Base-by-base conservation (phyloP, 2,797 vertebrate genomes). In the Philypnodon macrostomus region DNA sequence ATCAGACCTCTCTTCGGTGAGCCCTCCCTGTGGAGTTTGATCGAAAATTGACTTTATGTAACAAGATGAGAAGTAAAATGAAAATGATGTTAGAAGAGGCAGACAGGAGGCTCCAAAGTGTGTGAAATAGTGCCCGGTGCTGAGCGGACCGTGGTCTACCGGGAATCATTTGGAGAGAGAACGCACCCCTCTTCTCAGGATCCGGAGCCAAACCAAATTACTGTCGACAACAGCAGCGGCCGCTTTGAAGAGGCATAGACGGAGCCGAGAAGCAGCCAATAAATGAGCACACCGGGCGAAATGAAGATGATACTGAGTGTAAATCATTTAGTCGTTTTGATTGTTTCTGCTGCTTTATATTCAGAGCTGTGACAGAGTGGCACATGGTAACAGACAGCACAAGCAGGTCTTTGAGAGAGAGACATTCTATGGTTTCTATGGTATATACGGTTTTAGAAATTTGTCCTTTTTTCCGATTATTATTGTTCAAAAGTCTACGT, bases 201-300 rank as follows among this genome's bases (percentile, higher is more conserved):
- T 64, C 62, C 57, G 29, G 48, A 50, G 67, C 54, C 61, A 79
- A 79, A 79, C 63, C 66, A 75, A 68, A 76, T 81, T 73, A 78
- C 53, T 63, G 62, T 11, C 34, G 68, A 73, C 73, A 70, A 67
- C 61, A 67, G 68, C 56, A 65, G 67, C 51, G 27, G 45, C 51
- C 48, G 64, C 55, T 18, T 55, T 54, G 32, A 10, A n/a, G 27
- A 30, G 30, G 35, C 26, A 29, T 1, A 31, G 16, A 18, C 6
- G 38, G 8, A 34, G 44, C 51, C 7, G 14, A 42, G 42, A 15
- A 54, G 35, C 27, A 40, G 53, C 35, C 31, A 40, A 44, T 0
- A 39, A 54, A 52, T 27, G 40, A 36, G 48, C 45, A 0, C 36
- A 17, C 38, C 49, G 53, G 47, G 18, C 23, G 44, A 65, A 66